Evolutionary conservation across 2,113 vertebrate genomes (phyloP), one percentile per base, ranked within the genome.

Genomic region (Polypterus senegalus): DNA sequence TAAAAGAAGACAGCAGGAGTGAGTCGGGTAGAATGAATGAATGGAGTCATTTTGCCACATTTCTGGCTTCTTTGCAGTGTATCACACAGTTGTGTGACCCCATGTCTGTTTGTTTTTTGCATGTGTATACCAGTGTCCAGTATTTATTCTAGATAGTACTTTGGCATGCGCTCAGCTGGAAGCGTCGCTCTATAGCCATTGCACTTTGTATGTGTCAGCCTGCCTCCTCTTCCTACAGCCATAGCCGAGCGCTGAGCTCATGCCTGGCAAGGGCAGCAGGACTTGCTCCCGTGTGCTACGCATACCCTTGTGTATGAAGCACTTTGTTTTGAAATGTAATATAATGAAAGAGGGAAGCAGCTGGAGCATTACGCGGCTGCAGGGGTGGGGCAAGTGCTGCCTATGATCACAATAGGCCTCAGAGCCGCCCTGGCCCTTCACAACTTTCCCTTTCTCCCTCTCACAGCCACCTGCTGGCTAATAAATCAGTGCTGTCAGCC

Each of bases 401-500:
- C 9, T 43, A 9, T 43, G 9, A 10, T 27, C 61, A 63, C 61
- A 62, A 59, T 47, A n/a, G 57, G 46, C 10, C 57, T 54, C 57
- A 54, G 56, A 53, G 47, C 46, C 62, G 64, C 65, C 61, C 54
- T 60, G 60, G 49, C 44, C 48, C 46, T 7, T 46, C 47, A 49
- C 57, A 60, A 58, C 66, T 67, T 60, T 67, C 57, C 62, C 61
- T 63, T 65, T 68, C 67, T 69, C 63, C 51, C 59, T 55, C 54
- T 64, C 68, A 47, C 62, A 44, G 49, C 67, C 74, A 74, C 72
- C 74, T 72, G 64, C 58, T 59, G 45, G 53, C 65, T 73, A 67
- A 68, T 76, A 70, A 62, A 72, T 74, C 72, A 73, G 61, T 27
- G 55, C 48, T 49, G 66, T 71, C 70, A 51, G 6, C 49, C 6